Base-by-base conservation (phyloP, 1,140 invertebrate species). In the Tetramorium simillimum region DNA sequence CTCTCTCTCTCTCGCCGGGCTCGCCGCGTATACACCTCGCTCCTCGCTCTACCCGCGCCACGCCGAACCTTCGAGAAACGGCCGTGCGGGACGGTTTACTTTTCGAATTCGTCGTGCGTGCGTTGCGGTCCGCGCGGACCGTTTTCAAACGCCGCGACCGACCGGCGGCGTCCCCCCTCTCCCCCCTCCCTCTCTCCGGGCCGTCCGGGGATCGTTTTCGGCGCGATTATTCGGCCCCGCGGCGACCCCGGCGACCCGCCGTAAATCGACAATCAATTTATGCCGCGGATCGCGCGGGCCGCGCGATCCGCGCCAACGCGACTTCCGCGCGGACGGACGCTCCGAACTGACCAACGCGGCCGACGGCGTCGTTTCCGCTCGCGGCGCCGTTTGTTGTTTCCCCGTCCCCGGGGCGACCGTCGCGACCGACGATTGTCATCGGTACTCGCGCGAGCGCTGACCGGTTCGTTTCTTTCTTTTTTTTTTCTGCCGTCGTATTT, bases 101-200 rank as follows among this genome's bases (percentile, higher is more conserved):
- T 90, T 90, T 90, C 33, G 43, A 90, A 90, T 77, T 33, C 33
- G 33, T 33, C 24, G 37, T 9, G 37, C 37, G 40, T 60, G 40
- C n/a, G n/a, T n/a, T n/a, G n/a, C 21, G 10, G 24, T n/a, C n/a
- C 28, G 14, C 28, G 14, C 43, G n/a, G 1, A 37, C n/a, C 16
- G 24, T 49, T 60, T 84, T 84, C 53, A 84, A 82, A 82, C 51
- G 67, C 51, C n/a, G 53, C 53, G 51, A 37, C 67, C 43, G 77
- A 33, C 16, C 43, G 37, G 40, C 37, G 62, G 18, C 6, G 21
- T 7, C 21, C 12, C 28, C 14, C 10, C 46, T 49, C 40, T 40
- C 37, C 5, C n/a, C 37, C 1, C 3, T 1, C 18, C 21, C 10
- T 7, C 14, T 6, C 9, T 12, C 28, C 21, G 6, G n/a, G 4